phyloP scores from a whole-genome alignment of 2,797 vertebrate genomes.

The Triplophysa yarkandensis region DNA sequence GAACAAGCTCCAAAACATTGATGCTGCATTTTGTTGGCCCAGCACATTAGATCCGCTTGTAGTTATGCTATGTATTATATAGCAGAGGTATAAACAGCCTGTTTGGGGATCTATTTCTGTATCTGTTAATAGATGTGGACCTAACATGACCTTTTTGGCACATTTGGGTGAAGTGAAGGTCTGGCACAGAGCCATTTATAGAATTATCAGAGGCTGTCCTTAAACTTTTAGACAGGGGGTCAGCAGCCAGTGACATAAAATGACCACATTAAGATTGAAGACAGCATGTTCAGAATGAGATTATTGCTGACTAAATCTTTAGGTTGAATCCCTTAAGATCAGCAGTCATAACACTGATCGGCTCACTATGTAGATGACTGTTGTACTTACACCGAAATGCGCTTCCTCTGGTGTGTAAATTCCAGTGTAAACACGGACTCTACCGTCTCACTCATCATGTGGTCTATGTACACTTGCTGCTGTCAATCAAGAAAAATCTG shows the following conservation, averaged over 20 bases:
- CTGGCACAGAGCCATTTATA: conserved; percentile 56
- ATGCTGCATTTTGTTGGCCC: conserved; percentile 53
- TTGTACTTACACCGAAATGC: neutral
- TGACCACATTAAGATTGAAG: conserved; percentile 31
- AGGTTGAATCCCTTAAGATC: neutral
- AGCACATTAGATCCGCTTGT: conserved; percentile 28
- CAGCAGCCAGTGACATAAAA: conserved; percentile 49
- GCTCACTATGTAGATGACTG: neutral
- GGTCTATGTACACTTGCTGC: conserved; percentile 32
- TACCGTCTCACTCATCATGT: conserved; percentile 31
- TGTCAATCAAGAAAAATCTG: conserved; percentile 42
- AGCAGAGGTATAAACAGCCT: conserved; percentile 65
- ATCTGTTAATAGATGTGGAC: conserved; percentile 68
- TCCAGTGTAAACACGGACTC: conserved; percentile 32
- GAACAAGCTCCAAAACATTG: neutral
- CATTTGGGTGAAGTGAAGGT: conserved; percentile 35
- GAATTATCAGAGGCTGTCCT: conserved; percentile 66
- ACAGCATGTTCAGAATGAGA: conserved; percentile 11
- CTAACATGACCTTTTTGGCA: conserved; percentile 65
- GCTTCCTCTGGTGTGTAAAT: conserved; percentile 10
- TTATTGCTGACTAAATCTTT: neutral
- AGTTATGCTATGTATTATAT: conserved; percentile 63
- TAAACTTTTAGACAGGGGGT: conserved; percentile 55
- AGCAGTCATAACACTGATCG: neutral
- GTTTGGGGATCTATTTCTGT: conserved; percentile 67